A percentile compares a stretch with the other conserved stretches of the same genome.
Conservation (phyloP, 1,140 invertebrate species). For the Heliconius eleuchia region DNA sequence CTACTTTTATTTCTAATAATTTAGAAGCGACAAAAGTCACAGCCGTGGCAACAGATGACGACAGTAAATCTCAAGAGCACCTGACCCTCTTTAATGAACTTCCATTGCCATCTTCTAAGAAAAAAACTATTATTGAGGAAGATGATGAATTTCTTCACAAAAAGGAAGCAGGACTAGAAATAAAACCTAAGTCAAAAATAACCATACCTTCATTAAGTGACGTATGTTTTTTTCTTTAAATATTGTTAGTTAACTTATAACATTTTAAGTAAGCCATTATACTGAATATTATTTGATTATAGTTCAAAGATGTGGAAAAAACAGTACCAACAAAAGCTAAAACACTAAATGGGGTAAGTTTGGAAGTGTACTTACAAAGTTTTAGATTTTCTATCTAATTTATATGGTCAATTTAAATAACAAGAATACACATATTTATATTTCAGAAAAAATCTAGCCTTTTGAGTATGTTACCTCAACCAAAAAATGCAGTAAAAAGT, state of each 20-base stretch:
- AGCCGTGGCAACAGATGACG: neutral
- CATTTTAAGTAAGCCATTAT: neutral
- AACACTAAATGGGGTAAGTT: slow-evolving; percentile 59
- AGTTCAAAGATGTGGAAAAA: slow-evolving; percentile 82
- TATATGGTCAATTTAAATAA: too few relatives aligned
- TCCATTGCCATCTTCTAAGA: slow-evolving; percentile 59
- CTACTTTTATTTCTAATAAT: neutral
- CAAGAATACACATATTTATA: neutral
- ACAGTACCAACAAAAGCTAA: slow-evolving; percentile 68
- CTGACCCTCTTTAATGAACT: slow-evolving; percentile 63
- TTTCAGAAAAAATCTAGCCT: slow-evolving; percentile 79
- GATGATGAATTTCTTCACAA: slow-evolving; percentile 84
- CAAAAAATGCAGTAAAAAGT: slow-evolving; percentile 67
- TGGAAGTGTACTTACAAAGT: neutral
- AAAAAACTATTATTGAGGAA: slow-evolving; percentile 69
- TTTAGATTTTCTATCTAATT: too few relatives aligned
- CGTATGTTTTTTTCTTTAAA: slow-evolving; percentile 50
- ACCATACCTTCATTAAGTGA: slow-evolving; percentile 70
- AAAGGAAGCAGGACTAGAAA: slow-evolving; percentile 66
- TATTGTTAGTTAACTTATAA: neutral
- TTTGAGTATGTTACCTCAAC: slow-evolving; percentile 80
- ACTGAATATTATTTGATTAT: slow-evolving; percentile 42
- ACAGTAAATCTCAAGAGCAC: slow-evolving; percentile 14
- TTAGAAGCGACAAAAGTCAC: neutral
- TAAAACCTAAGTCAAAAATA: slow-evolving; percentile 70